Evolutionary conservation across 2,888 invertebrate species (phyloP).

Genomic region (Mechanitis mazaeus): DNA sequence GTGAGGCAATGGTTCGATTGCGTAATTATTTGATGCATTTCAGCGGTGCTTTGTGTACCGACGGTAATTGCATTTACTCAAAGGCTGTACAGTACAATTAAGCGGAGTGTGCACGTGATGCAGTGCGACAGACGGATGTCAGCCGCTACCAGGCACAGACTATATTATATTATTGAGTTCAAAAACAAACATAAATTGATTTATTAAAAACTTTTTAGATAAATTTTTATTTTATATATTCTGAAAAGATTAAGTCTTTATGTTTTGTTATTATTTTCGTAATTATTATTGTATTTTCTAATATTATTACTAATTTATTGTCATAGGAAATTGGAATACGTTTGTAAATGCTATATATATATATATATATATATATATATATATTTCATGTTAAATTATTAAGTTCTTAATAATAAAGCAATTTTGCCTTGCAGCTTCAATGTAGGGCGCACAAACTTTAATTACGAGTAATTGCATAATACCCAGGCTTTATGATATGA

Average conservation of each 20-base stretch:
- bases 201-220: no score
- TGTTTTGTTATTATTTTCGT: no score
- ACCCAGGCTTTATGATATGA: no score
- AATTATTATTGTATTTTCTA: no score
- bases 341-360: no score
- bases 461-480: neutral
- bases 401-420: no score
- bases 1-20: neutral
- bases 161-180: conserved; percentile 8
- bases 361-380: no score
- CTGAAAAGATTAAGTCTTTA: no score
- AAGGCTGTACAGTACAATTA: conserved; percentile 14
- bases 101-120: conserved; percentile 10
- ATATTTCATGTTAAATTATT: no score
- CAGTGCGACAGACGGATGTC: conserved; percentile 16
- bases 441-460: conserved; percentile 5
- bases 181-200: neutral
- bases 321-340: no score
- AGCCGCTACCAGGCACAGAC: conserved; percentile 5
- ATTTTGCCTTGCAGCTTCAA: neutral
- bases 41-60: conserved; percentile 8
- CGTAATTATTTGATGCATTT: conserved; percentile 1
- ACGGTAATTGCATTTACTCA: conserved; percentile 19
- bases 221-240: no score
- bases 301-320: no score